Evolutionary conservation across 2,797 vertebrate genomes (phyloP), one percentile per base, ranked within the genome.

Genomic region (Parauchenoglanis ngamensis): DNA sequence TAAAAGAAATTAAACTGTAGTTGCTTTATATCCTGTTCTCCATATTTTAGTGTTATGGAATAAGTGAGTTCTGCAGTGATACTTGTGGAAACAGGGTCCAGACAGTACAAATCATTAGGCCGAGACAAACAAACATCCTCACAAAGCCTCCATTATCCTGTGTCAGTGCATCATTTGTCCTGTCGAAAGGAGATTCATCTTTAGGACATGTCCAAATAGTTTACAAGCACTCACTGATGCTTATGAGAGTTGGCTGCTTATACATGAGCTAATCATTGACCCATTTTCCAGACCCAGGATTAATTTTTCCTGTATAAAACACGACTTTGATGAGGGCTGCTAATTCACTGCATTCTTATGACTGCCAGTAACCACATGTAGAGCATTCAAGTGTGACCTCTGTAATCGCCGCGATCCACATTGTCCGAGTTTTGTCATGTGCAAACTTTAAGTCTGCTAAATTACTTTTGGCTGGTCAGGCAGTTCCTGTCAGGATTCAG

Each of bases 201-300:
- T 91, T 88, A 78, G 78, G 87, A 90, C 90, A 81, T 86, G 87
- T 87, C 81, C 31, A 72, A 86, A 85, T 87, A 85, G 84, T 92
- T 91, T 88, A 52, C 54, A 77, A 90, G 25, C 15, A 35, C 54
- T 46, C 46, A 11, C 23, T 88, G 82, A 92, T 57, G 87, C 65
- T 90, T 85, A 88, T 93, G 91, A 28, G 72, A 88, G 87, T 63
- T 85, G 88, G 59, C 85, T 87, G 87, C 78, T 91, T 65, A 88
- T 88, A 85, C 89, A 90, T 89, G 87, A 92, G 89, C 91, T 92
- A 90, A 93, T 92, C 92, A 90, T 68, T 92, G 93, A 93, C 93
- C 93, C 87, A 91, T 92, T 95, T 96, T 92, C 79, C 85, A 89
- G 65, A 83, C 85, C 79, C 72, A 83, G 83, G 89, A 89, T 87